Conservation (phyloP, 2,888 invertebrate species). For the Portevinia maculata region DNA sequence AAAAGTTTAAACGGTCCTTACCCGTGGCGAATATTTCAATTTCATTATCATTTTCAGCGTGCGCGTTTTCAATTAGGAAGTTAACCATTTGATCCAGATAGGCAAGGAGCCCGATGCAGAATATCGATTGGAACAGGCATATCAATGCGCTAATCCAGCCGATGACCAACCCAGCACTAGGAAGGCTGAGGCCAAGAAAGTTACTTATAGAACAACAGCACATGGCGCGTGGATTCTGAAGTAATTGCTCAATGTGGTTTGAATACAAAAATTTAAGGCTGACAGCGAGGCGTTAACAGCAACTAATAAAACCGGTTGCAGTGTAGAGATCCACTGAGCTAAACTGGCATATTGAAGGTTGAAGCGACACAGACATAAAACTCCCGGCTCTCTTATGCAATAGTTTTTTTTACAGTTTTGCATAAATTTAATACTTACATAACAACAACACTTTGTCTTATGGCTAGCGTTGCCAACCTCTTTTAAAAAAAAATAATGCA, state of each 20-base stretch:
- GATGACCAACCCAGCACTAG: constrained; percentile 26
- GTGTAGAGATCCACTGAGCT: too few species aligned
- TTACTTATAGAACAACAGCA: constrained; percentile 20
- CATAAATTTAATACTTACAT: too few species aligned
- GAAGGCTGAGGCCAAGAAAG: constrained; percentile 26
- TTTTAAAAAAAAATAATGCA: too few species aligned
- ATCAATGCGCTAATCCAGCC: constrained; percentile 14
- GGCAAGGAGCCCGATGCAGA: not conserved
- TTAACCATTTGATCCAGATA: not conserved
- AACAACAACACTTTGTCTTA: too few species aligned
- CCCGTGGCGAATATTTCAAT: not conserved
- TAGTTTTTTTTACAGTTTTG: too few species aligned
- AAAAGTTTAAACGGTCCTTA: not conserved
- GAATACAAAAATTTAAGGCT: not conserved
- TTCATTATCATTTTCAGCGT: not conserved
- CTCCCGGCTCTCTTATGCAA: too few species aligned
- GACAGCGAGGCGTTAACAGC: too few species aligned
- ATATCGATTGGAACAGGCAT: not conserved
- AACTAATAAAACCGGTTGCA: not conserved
- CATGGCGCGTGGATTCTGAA: constrained; percentile 1
- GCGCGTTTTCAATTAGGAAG: too few species aligned
- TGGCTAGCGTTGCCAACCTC: too few species aligned
- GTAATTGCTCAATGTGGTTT: not conserved
- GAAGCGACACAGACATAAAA: too few species aligned
- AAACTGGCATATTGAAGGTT: too few species aligned